These are phyloP conservation scores for Pomacea maculata DNA, from an alignment of 1,140 invertebrate species.

Conservation along the genomic window DNA sequence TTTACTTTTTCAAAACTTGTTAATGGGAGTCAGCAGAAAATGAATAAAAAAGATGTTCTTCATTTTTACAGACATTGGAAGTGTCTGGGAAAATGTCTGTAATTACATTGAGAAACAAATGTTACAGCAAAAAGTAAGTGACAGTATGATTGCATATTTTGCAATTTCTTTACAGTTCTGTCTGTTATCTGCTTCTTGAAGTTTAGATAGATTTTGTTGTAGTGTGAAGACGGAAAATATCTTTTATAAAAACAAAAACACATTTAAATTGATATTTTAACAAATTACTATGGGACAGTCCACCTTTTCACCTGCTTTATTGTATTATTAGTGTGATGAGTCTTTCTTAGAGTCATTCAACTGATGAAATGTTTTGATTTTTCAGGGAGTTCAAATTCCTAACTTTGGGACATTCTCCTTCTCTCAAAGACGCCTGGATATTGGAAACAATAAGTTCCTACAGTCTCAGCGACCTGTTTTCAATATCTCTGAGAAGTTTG, in stretches of 20 bases:
- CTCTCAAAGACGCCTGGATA: constrained; percentile 61
- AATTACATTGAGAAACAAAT: constrained; percentile 62
- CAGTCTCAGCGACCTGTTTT: constrained; percentile 64
- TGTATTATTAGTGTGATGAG: too few species aligned
- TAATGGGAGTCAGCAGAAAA: neutral
- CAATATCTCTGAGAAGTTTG: constrained; percentile 63
- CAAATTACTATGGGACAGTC: too few species aligned
- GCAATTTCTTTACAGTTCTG: neutral
- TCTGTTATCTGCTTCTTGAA: too few species aligned
- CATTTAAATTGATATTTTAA: too few species aligned
- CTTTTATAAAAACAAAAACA: too few species aligned
- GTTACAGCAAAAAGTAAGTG: constrained; percentile 60
- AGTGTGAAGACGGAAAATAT: too few species aligned
- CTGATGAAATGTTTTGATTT: constrained; percentile 4
- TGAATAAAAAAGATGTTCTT: constrained; percentile 15
- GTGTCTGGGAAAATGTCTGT: constrained; percentile 63
- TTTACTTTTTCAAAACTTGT: neutral
- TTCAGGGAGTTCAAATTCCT: constrained; percentile 61
- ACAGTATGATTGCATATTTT: neutral
- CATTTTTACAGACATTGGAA: constrained; percentile 59
- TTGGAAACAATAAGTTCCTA: constrained; percentile 64
- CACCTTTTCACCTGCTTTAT: too few species aligned
- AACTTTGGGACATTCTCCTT: constrained; percentile 63
- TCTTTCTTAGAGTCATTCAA: neutral
- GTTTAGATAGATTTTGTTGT: too few species aligned